Evolutionary conservation across 1,140 invertebrate species (phyloP).

Genomic region (Drosophila cardini): DNA sequence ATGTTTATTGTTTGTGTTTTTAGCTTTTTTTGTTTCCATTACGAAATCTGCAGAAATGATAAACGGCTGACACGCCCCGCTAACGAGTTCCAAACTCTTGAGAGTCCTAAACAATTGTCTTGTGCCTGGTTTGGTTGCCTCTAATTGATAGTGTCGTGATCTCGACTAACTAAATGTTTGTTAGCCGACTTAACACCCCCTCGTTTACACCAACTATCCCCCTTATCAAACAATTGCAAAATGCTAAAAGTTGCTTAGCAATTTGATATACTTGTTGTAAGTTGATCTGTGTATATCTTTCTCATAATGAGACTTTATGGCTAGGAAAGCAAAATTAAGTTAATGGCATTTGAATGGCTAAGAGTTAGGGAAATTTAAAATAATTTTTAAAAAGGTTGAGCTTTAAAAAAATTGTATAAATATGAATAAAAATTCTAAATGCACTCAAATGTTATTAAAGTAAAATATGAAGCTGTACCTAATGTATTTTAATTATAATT

Average conservation of each 20-base stretch:
- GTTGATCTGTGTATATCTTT: not conserved
- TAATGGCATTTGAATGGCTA: too few species aligned
- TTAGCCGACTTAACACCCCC: conserved; percentile 9
- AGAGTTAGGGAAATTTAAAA: too few species aligned
- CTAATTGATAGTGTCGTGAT: conserved; percentile 82
- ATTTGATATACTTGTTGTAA: conserved; percentile 1
- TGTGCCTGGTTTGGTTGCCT: conserved; percentile 41
- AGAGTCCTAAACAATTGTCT: conserved; percentile 73
- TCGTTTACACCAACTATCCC: not conserved
- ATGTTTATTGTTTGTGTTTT: conserved; percentile 48
- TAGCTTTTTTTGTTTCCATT: conserved; percentile 42
- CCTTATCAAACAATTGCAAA: conserved; percentile 27
- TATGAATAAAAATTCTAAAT: too few species aligned
- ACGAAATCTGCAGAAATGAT: conserved; percentile 69
- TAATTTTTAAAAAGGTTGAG: too few species aligned
- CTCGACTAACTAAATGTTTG: conserved; percentile 45
- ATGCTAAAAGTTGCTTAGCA: conserved; percentile 3
- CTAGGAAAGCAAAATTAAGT: too few species aligned
- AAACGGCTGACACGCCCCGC: conserved; percentile 76
- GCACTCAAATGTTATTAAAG: too few species aligned
- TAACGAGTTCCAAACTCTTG: conserved; percentile 60
- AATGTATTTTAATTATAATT: too few species aligned
- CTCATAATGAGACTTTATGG: not conserved
- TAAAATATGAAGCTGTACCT: too few species aligned
- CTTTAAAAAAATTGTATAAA: too few species aligned